phyloP scores from a whole-genome alignment of 2,888 invertebrate genomes.

The Netelia virgata region DNA sequence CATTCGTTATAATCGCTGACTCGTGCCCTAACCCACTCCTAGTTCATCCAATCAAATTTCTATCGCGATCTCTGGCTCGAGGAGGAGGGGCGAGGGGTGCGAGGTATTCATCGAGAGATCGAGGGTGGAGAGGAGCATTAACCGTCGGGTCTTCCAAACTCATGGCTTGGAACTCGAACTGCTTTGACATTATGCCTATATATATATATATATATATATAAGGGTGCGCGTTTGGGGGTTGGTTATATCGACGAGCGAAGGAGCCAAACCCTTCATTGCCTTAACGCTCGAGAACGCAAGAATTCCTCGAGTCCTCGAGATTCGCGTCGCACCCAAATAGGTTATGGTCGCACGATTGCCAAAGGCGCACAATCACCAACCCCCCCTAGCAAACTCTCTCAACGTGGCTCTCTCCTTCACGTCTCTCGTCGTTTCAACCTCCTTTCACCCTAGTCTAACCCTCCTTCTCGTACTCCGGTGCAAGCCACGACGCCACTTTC shows the following conservation, averaged over 20 bases:
- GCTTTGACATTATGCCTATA: neutral
- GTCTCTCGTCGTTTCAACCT: neutral
- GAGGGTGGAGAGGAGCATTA: slow-evolving; percentile 16
- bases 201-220: slow-evolving; percentile 1
- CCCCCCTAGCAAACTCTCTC: slow-evolving; percentile 38
- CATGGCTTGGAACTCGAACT: slow-evolving; percentile 28
- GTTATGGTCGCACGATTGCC: slow-evolving; percentile 61
- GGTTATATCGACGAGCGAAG: slow-evolving; percentile 15
- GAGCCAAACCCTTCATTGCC: slow-evolving; percentile 53
- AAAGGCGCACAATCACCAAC: slow-evolving; percentile 36
- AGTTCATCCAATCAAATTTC: slow-evolving; percentile 36
- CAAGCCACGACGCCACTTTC: slow-evolving; percentile 58
- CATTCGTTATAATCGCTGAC: too few species aligned
- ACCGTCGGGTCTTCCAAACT: slow-evolving; percentile 1
- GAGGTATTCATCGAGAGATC: slow-evolving; percentile 21
- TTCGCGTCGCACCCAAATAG: slow-evolving; percentile 54
- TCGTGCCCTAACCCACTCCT: neutral
- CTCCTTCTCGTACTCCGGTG: slow-evolving; percentile 7
- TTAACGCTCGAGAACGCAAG: slow-evolving; percentile 68
- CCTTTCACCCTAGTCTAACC: slow-evolving; percentile 6
- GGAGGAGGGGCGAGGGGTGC: neutral
- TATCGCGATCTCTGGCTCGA: neutral
- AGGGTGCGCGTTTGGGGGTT: slow-evolving; percentile 18
- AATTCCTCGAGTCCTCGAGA: slow-evolving; percentile 59
- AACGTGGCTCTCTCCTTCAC: slow-evolving; percentile 15